Conservation (phyloP, 30 jellyfish, hydroid and myxozoan species). For the Turritopsis dohrnii region DNA sequence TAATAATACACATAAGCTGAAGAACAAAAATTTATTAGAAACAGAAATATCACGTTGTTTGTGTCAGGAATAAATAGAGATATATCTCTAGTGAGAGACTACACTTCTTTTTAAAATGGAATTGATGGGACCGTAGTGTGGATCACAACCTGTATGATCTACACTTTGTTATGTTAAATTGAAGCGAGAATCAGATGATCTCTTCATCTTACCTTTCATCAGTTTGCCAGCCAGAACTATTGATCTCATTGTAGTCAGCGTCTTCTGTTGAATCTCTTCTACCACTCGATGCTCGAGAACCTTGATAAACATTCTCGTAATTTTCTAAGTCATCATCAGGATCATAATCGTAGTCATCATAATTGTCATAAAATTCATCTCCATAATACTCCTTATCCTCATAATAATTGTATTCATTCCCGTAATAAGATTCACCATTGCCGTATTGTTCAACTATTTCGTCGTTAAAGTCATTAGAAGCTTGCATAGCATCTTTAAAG, state of each 20-base stretch:
- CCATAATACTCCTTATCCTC: conserved; percentile 42
- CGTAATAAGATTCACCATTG: conserved; percentile 31
- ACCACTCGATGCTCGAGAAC: conserved; percentile 31
- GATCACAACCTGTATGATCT: not conserved
- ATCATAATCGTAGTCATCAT: conserved; percentile 45
- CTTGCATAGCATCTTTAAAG: conserved; percentile 61
- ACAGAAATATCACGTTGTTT: no score
- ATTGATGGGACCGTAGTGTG: not conserved
- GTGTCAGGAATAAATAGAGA: no score
- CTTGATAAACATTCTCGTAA: conserved; percentile 29
- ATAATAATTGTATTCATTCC: conserved; percentile 36
- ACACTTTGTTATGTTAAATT: no score
- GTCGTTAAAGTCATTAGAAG: conserved; percentile 13
- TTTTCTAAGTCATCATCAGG: conserved; percentile 26
- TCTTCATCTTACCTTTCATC: conserved; percentile 26
- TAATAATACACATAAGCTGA: no score
- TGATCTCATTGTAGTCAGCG: not conserved
- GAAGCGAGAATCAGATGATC: no score
- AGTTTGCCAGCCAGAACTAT: not conserved
- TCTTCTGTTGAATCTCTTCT: conserved; percentile 23
- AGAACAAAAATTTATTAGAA: no score
- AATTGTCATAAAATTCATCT: conserved; percentile 9
- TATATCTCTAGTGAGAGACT: no score
- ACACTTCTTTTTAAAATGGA: no score
- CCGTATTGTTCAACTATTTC: conserved; percentile 28